Conservation (phyloP, 2,113 vertebrate genomes). For the Panurus biarmicus region DNA sequence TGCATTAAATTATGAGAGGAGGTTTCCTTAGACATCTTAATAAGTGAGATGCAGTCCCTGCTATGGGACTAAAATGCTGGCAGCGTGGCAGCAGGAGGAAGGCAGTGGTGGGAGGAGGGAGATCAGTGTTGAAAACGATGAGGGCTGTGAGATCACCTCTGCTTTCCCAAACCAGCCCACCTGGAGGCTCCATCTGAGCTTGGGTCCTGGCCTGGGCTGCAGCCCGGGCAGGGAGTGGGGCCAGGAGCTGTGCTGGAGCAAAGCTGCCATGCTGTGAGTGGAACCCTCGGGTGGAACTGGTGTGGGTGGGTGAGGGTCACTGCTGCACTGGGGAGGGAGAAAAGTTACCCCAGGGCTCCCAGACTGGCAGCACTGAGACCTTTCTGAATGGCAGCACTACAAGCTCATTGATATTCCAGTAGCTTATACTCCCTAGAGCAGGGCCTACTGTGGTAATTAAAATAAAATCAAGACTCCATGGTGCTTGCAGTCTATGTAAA, state of each 20-base stretch:
- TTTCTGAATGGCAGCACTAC: not conserved
- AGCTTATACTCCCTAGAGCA: not conserved
- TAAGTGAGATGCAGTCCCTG: not conserved
- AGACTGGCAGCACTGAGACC: not conserved
- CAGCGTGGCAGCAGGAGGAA: not conserved
- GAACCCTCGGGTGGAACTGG: fast-evolving
- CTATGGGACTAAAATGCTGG: not conserved
- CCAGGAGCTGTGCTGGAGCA: not conserved
- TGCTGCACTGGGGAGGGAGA: not conserved
- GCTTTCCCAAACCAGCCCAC: not conserved
- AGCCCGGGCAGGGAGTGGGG: not conserved
- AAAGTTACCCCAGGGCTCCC: not conserved
- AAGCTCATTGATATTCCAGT: not conserved
- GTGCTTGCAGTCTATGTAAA: not conserved
- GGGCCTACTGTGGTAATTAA: not conserved
- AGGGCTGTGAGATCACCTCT: no score
- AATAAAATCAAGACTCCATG: not conserved
- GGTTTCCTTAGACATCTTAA: not conserved
- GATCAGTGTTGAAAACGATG: not conserved
- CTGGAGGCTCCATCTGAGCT: not conserved
- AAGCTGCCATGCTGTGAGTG: fast-evolving
- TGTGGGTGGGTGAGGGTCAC: not conserved
- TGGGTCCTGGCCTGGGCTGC: not conserved
- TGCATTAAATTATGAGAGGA: not conserved
- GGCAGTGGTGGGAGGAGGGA: not conserved